Evolutionary conservation across 2,888 invertebrate genomes (phyloP), one percentile per base, ranked within the genome.

Genomic region (Lochmaea capreae): DNA sequence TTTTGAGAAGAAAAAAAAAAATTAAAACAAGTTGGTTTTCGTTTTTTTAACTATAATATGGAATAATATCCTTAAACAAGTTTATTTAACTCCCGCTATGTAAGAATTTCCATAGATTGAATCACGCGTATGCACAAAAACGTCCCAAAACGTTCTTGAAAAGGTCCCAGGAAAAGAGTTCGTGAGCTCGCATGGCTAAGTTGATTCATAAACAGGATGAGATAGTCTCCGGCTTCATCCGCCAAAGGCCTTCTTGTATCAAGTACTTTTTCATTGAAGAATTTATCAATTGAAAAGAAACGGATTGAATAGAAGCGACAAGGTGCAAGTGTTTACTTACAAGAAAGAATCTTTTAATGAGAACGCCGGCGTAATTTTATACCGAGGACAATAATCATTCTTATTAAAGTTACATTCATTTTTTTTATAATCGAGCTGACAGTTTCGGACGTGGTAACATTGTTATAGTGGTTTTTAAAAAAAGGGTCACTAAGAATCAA

Each of bases 161-260:
- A 76, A 78, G 78, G 77, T 74, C 78, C 79, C 78, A 76, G 61
- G 46, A 46, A 61, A 59, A 12, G 78, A 72, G 84, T 81, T 81
- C 85, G 85, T 85, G 85, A 83, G 81, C 83, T 79, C 77, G 85
- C 85, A 85, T 84, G 80, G 80, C 66, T 76, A 65, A 76, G 71
- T 79, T 78, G 85, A 84, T 84, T 85, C 84, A 84, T 80, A 78
- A 80, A 80, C 84, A 84, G 83, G 83, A 83, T 83, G 83, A 82
- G 81, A 83, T 39, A 43, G 80, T 82, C 81, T 76, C 14, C 33
- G 39, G 79, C 72, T 18, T 67, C 72, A 73, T 75, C 78, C 77
- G 74, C 65, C 69, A 68, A 65, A 65, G 52, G 43, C n/a, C 16
- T 33, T 16, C 18, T 43, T 63, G 18, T 43, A 63, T 72, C 67